phyloP scores from a whole-genome alignment of 2,888 invertebrate species.

The Embidobia sp. region DNA sequence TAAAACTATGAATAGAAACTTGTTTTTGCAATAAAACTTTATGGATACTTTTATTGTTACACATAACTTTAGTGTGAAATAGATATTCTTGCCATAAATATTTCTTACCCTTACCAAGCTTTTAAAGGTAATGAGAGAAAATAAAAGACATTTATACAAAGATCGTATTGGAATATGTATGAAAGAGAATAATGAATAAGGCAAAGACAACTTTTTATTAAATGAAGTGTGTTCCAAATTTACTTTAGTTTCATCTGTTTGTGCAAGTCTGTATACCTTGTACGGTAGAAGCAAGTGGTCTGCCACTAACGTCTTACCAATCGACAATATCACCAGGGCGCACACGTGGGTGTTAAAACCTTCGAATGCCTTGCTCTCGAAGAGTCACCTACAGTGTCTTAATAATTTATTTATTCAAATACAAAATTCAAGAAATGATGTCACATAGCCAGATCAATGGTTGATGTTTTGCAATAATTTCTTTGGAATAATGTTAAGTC shows the following conservation, averaged over 20 bases:
- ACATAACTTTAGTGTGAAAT: no score
- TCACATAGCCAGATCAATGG: slow-evolving; percentile 20
- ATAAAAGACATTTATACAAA: no score
- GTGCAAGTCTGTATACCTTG: slow-evolving; percentile 44
- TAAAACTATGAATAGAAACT: slow-evolving; percentile 4
- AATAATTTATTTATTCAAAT: slow-evolving; percentile 52
- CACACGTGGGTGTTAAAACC: slow-evolving; percentile 63
- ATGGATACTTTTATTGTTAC: slow-evolving; percentile 5
- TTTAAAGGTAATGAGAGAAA: no score
- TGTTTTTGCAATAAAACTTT: slow-evolving; percentile 28
- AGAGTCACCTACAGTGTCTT: slow-evolving; percentile 24
- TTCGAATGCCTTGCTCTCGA: slow-evolving; percentile 39
- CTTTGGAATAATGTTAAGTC: slow-evolving; percentile 7
- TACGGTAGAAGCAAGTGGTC: slow-evolving; percentile 49
- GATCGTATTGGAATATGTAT: slow-evolving; percentile 9
- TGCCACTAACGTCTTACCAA: slow-evolving; percentile 42
- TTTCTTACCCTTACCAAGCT: no score
- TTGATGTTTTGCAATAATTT: slow-evolving; percentile 27
- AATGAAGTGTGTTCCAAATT: slow-evolving; percentile 40
- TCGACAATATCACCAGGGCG: slow-evolving; percentile 47
- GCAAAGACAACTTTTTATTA: slow-evolving; percentile 15
- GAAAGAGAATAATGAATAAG: slow-evolving; percentile 2
- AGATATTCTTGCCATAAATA: no score
- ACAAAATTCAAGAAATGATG: slow-evolving; percentile 36
- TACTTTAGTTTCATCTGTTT: slow-evolving; percentile 53